Evolutionary conservation across 1,140 invertebrate genomes (phyloP), one percentile per base, ranked within the genome.

Genomic region (Drosophila sechellia): DNA sequence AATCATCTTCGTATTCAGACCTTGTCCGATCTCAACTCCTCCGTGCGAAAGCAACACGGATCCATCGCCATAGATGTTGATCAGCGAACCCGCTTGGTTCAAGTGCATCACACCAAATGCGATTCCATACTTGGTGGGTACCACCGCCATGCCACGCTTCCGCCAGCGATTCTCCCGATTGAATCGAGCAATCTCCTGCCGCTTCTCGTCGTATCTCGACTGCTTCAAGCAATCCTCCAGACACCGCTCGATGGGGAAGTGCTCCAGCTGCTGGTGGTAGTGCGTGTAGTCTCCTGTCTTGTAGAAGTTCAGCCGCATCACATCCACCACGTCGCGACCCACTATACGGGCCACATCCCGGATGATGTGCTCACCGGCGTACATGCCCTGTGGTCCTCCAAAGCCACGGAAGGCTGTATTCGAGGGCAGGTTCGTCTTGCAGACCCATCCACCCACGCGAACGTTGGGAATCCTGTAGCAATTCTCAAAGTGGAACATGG

Each of bases 21-120:
- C 98, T 93, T 99, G 98, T 0, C 98, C 98, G 96, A 99, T 99
- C 94, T 99, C 98, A 15, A 96, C 96, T 15, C 98, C 98, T 43
- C 97, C 97, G 91, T 99, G 98, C 27, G 95, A 95, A n/a, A 99
- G 81, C 3, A 99, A 93, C 5, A 99, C 97, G 0, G 98, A 98
- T 1, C 98, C 98, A 93, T 99, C 98, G 0, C 93, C 94, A 86
- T 99, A 99, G 20, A 99, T 94, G 20, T 97, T 94, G n/a, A 99
- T 94, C 17, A 99, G 93, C 4, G 98, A 97, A 35, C 97, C 98
- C 17, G 94, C 95, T 93, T 99, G 98, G 92, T 99, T 99, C 43
- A 99, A 91, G 76, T 96, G 95, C 55, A 94, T 93, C 6, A 95
- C 94, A 0, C 95, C 96, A 89, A 98, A 99, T 0, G 96, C 95